Evolutionary conservation across 2,113 vertebrate genomes (phyloP), one percentile per base, ranked within the genome.

Genomic region (Triplophysa siluroides): DNA sequence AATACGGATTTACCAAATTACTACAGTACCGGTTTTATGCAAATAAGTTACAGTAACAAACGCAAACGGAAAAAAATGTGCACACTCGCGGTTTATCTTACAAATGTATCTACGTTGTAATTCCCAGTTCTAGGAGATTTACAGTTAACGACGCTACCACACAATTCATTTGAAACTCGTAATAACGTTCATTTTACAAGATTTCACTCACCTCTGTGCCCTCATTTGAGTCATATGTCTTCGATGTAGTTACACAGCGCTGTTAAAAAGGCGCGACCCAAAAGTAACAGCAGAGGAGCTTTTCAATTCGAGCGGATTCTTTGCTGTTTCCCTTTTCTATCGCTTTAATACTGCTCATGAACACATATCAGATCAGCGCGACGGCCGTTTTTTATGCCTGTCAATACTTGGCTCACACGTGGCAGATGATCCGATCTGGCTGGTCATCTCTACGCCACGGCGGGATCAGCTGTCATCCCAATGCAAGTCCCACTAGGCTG

Each of bases 391-490:
- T 77, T 5, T 38, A 21, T 52, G 33, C 54, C 38, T 58, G 58
- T 75, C 73, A 75, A 16, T 68, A 47, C 18, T 50, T 18, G 24
- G 16, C 18, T 76, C 11, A 71, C 43, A 23, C 54, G 13, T n/a
- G 38, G 45, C 23, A 43, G 68, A 68, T 67, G 58, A 75, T 69
- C 60, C 23, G 29, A 56, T 47, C 29, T 79, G 66, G 67, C 56
- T 58, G 78, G 50, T 65, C 64, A 73, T 23, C 33, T 23, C 33
- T 81, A 56, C 50, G 80, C 78, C 47, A 80, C 71, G 70, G 56
- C 29, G 62, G 13, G 68, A 72, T 91, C 91, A 92, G 92, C 91
- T 93, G 91, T 93, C 91, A 93, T 87, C 86, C 78, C 81, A 24
- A 76, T 76, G 74, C 56, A 80, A 78, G 69, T 10, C 45, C 78